Evolutionary conservation across 2,113 vertebrate species (phyloP).

Genomic region (Cisticola juncidis): DNA sequence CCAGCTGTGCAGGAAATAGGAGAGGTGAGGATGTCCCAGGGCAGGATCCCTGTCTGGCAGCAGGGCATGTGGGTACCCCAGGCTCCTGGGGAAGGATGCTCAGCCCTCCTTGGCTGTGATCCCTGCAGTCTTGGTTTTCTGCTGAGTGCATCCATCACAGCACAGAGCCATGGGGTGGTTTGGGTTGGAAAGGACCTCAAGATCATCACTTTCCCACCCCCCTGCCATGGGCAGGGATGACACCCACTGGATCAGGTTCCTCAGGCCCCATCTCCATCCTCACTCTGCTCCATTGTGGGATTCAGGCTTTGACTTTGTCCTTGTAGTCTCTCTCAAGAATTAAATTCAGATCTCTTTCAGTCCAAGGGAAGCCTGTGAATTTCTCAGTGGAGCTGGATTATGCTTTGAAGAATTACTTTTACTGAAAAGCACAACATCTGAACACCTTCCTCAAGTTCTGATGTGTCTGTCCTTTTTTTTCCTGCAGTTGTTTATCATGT

Average conservation of each 20-base stretch:
- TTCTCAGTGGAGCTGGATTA: neutral
- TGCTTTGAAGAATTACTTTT: neutral
- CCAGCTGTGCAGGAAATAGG: neutral
- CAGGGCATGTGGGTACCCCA: accelerated
- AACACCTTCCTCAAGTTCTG: neutral
- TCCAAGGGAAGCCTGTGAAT: neutral
- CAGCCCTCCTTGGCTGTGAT: neutral
- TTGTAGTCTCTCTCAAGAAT: neutral
- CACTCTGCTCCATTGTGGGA: neutral
- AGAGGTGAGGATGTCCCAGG: neutral
- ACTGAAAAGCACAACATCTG: neutral
- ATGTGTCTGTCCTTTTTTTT: neutral
- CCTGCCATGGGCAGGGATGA: neutral
- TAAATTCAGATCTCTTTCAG: neutral
- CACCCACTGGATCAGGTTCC: neutral
- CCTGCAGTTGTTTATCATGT: neutral
- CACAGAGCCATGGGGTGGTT: neutral
- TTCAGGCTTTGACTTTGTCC: neutral
- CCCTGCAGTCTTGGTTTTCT: neutral
- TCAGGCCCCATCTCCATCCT: neutral
- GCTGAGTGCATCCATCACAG: neutral
- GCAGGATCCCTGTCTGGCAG: neutral
- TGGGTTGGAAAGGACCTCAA: neutral
- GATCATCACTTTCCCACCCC: too few relatives aligned
- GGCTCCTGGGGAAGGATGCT: neutral